Base-by-base conservation (phyloP, 1,140 invertebrate genomes). In the Centruroides sculpturatus region DNA sequence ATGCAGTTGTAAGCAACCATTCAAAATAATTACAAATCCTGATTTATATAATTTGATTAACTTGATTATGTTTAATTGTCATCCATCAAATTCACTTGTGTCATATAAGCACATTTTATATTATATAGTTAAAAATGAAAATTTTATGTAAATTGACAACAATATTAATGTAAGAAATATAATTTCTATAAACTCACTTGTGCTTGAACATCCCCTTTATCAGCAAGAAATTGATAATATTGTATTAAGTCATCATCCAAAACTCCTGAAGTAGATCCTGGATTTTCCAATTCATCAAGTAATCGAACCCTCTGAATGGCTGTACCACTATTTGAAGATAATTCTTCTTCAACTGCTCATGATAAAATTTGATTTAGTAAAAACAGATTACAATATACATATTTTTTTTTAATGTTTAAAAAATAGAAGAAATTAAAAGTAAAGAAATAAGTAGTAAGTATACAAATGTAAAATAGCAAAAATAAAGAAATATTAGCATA, bases 201-300 rank as follows among this genome's bases (percentile, higher is more conserved):
- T 12, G 95, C 94, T 71, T 96, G 91, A n/a, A 95, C 86, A 74
- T 98, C 95, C 3, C 95, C 95, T 71, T 98, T 96, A 71, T 98
- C 93, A 11, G 95, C 96, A 61, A 98, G 74, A 67, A 81, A 80
- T 73, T 98, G 92, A 78, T 98, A 99, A 76, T 99, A 99, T 69
- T 98, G 92, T 63, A 98, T 88, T 52, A 98, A 81, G 77, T 98
- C 94, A 66, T 91, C 89, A 75, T 98, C 94, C 35, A 97, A 77
- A 47, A 90, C 85, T 57, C 69, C 66, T 73, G 67, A 57, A n/a
- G 66, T 62, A 41, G 71, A 69, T 36, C 71, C 69, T 12, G 73
- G 82, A 75, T 87, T 90, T 75, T 98, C 93, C 35, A 85, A 77
- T 72, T 98, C 93, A 71, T 97, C 92, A 53, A 92, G 77, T 23